Conservation (phyloP, 1,140 invertebrate species). For the Yoshiicerus persimilis region DNA sequence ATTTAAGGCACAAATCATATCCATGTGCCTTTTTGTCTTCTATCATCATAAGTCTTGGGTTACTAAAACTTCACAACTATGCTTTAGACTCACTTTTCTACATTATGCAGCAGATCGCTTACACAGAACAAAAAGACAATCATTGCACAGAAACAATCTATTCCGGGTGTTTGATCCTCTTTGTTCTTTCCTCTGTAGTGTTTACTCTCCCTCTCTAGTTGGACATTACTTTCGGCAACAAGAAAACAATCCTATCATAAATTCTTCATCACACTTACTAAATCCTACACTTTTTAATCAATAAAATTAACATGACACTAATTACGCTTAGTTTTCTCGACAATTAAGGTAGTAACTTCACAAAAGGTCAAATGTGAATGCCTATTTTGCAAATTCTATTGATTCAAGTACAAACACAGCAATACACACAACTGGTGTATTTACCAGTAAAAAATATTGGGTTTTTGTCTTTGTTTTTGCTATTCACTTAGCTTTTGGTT, state of each 20-base stretch:
- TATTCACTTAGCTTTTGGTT: not conserved
- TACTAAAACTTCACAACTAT: too few relatives aligned
- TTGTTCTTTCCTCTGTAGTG: not conserved
- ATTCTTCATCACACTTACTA: too few relatives aligned
- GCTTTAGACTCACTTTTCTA: not conserved
- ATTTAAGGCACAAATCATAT: too few relatives aligned
- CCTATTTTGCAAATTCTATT: not conserved
- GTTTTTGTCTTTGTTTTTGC: not conserved
- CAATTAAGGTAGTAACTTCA: too few relatives aligned
- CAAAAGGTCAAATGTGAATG: not conserved
- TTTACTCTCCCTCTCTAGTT: not conserved
- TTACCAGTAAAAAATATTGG: too few relatives aligned
- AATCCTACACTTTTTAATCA: too few relatives aligned
- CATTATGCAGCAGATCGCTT: not conserved
- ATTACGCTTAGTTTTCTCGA: too few relatives aligned
- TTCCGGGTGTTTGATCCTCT: not conserved
- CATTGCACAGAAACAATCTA: not conserved
- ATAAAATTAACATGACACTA: too few relatives aligned
- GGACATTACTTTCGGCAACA: not conserved
- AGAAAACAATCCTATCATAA: not conserved
- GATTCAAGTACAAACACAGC: not conserved
- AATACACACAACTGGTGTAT: too few relatives aligned
- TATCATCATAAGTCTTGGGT: too few relatives aligned
- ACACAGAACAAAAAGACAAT: not conserved
- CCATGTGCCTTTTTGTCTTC: too few relatives aligned